Conservation (phyloP, 1,140 invertebrate genomes). For the Chelonus insularis region DNA sequence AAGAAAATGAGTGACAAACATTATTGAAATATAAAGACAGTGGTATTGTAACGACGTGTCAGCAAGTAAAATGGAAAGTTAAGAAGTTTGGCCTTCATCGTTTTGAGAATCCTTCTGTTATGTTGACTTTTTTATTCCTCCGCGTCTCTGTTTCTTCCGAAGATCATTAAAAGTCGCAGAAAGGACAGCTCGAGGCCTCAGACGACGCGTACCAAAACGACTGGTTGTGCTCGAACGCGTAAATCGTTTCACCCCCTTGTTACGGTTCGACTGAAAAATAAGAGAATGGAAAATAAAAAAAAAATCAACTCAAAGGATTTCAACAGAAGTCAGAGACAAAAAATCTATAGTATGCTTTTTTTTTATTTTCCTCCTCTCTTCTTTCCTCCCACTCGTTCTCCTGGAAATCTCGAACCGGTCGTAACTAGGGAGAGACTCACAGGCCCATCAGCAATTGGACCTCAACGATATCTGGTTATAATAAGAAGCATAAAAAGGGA, state of each 20-base stretch:
- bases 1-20: neutral
- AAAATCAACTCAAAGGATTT: constrained; percentile 24
- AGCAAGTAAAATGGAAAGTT: neutral
- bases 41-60: neutral
- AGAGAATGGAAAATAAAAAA: constrained; percentile 25
- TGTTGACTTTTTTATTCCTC: neutral
- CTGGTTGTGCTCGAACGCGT: constrained; percentile 19
- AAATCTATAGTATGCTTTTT: constrained; percentile 32
- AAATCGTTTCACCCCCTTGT: constrained; percentile 25
- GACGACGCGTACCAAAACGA: constrained; percentile 14
- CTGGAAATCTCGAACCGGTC: constrained; percentile 53
- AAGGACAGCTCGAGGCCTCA: constrained; percentile 15
- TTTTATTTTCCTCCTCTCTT: neutral
- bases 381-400: constrained; percentile 29
- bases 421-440: constrained; percentile 39
- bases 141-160: neutral
- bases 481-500: constrained; percentile 24
- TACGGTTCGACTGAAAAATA: constrained; percentile 18
- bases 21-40: neutral
- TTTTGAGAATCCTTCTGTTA: neutral
- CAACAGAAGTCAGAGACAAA: constrained; percentile 30
- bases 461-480: constrained; percentile 12
- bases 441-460: constrained; percentile 9
- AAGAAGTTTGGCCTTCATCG: constrained; percentile 5
- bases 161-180: constrained; percentile 27